phyloP scores from a whole-genome alignment of 37 sponge, comb jelly and placozoan genomes.

The Theonella swinhoei region DNA sequence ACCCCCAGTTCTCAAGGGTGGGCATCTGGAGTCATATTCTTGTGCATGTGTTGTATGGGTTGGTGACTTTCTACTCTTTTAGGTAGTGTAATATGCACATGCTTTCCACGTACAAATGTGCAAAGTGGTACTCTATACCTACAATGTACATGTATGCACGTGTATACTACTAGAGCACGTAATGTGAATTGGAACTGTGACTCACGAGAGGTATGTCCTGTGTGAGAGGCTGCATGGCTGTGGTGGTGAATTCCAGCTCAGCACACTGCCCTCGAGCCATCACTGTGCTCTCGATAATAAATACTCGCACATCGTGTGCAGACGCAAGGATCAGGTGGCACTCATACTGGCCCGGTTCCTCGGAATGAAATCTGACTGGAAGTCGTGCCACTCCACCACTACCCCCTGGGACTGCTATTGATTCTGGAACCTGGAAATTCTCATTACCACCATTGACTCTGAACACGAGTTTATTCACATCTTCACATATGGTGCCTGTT shows the following conservation, averaged over 20 bases:
- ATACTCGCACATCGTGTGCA: constrained; percentile 70
- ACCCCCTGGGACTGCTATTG: constrained; percentile 34
- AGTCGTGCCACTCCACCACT: constrained; percentile 1
- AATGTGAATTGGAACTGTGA: no score
- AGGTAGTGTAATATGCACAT: no score
- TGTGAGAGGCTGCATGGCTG: constrained; percentile 68
- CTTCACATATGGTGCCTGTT: background rate
- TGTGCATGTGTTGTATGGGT: no score
- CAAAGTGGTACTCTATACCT: no score
- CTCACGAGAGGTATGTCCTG: constrained; percentile 89
- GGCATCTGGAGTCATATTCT: no score
- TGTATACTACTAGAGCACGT: no score
- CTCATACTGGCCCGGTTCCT: constrained; percentile 59
- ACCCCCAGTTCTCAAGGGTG: background rate
- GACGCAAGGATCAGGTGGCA: constrained; percentile 67
- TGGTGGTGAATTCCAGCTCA: constrained; percentile 72
- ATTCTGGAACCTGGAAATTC: constrained; percentile 28
- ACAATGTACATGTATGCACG: no score
- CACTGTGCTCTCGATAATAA: constrained; percentile 73
- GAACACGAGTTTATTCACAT: constrained; percentile 14
- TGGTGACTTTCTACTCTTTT: no score
- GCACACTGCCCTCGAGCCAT: constrained; percentile 34
- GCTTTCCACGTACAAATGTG: no score
- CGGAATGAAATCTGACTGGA: constrained; percentile 43
- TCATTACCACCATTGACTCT: constrained; percentile 20